Evolutionary conservation across 2,113 vertebrate species (phyloP), one percentile per base, ranked within the genome.

Genomic region (Bos indicus): DNA sequence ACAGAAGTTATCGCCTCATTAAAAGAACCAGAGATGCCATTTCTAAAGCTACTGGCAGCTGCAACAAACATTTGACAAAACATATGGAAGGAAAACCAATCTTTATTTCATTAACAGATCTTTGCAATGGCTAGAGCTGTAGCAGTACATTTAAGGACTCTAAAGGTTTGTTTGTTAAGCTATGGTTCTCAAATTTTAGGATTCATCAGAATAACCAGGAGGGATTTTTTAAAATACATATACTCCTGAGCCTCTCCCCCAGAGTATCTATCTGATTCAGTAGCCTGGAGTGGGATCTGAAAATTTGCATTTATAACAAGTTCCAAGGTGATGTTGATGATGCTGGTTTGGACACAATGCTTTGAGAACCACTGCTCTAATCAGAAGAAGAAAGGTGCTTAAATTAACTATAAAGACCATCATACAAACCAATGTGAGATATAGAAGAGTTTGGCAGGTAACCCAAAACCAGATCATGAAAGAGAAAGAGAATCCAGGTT

Each of bases 351-450:
- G 17, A 83, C 8, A 78, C 48, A 48, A 90, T 11, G 87, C 25
- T 62, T 88, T 67, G 52, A 62, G 52, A 48, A 21, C 7, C 60
- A 64, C 33, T 40, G 15, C 12, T 94, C 86, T 90, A 92, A 96
- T 51, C 21, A 87, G 92, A 90, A 96, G 60, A 90, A 94, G 81
- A 93, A 95, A 91, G 16, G 25, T 77, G 8, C 40, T 83, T 96
- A 86, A 86, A 90, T 77, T 46, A 83, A 2, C 48, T 82, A 23
- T 77, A 82, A 94, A 78, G 54, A 40, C 15, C 14, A 87, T 96
- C 59, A 83, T 43, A 90, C n/a, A 93, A 92, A 74, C 13, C 48
- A 83, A 8, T 78, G 3, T 90, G 25, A 74, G 19, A 26, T 40
- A 82, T 8, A 92, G 54, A 89, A 91, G 12, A 52, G 54, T 85